Conservation (phyloP, 2,888 invertebrate species). For the Parasteatoda lunata region DNA sequence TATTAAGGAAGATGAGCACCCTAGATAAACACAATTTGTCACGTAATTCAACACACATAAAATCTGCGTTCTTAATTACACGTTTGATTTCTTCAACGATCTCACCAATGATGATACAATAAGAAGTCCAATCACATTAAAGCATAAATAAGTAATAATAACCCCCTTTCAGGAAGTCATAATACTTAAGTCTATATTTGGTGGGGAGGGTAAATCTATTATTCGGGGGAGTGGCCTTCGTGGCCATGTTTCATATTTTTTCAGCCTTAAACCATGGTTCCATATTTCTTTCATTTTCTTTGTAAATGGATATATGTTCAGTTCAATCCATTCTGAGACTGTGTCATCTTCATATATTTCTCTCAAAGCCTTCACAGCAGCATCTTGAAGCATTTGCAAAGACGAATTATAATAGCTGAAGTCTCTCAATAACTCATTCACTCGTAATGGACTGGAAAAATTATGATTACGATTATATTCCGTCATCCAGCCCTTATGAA, state of each 20-base stretch:
- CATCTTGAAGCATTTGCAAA: constrained; percentile 65
- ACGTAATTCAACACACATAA: too few relatives aligned
- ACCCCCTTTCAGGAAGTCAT: constrained; percentile 56
- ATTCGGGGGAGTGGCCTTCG: constrained; percentile 66
- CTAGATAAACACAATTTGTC: too few relatives aligned
- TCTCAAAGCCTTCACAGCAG: constrained; percentile 78
- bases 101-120: constrained; percentile 29
- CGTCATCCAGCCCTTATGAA: constrained; percentile 71
- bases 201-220: constrained; percentile 28
- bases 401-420: constrained; percentile 67
- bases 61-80: too few relatives aligned
- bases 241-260: constrained; percentile 69
- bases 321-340: constrained; percentile 71
- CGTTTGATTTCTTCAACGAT: not conserved
- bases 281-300: constrained; percentile 70
- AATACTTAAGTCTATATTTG: constrained; percentile 43
- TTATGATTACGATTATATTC: constrained; percentile 71
- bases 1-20: too few relatives aligned
- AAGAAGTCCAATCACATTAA: constrained; percentile 62
- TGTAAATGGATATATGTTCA: constrained; percentile 70
- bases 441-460: constrained; percentile 70
- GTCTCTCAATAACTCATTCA: constrained; percentile 72
- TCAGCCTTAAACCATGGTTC: constrained; percentile 61
- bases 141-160: constrained; percentile 22
- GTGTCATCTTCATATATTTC: constrained; percentile 76